A percentile compares a stretch with the other conserved stretches of the same genome.
Conservation (phyloP, 2,113 vertebrate species). For the Parus major region DNA sequence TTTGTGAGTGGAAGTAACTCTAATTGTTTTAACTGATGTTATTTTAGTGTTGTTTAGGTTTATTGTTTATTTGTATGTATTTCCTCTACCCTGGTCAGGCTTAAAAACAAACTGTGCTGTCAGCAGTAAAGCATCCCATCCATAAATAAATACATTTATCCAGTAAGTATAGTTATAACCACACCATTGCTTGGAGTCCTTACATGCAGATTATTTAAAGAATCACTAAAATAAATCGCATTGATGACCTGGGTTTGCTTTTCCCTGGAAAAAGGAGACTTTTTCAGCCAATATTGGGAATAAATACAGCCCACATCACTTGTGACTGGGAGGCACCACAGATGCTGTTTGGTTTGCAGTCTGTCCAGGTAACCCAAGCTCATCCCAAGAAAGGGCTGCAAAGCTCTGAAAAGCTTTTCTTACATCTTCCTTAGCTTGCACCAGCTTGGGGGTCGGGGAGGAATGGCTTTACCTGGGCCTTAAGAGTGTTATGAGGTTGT, state of each 20-base stretch:
- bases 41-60: conserved; percentile 79
- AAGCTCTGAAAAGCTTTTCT: not conserved
- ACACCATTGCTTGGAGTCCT: not conserved
- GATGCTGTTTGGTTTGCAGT: not conserved
- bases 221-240: not conserved
- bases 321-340: not conserved
- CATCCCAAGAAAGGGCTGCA: not conserved
- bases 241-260: not conserved
- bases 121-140: not conserved
- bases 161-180: not conserved
- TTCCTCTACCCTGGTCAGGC: conserved; percentile 70
- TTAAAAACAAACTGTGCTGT: conserved; percentile 49
- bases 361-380: not conserved
- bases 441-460: not conserved
- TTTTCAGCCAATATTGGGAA: not conserved
- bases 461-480: not conserved
- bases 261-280: not conserved
- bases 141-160: conserved; percentile 31
- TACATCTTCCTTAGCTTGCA: not conserved
- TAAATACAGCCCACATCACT: not conserved
- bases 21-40: conserved; percentile 80
- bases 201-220: not conserved
- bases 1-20: conserved; percentile 57
- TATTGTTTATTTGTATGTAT: conserved; percentile 78
- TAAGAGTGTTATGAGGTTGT: not conserved